Evolutionary conservation across 2,113 vertebrate species (phyloP).

Genomic region (Tragelaphus strepsiceros): DNA sequence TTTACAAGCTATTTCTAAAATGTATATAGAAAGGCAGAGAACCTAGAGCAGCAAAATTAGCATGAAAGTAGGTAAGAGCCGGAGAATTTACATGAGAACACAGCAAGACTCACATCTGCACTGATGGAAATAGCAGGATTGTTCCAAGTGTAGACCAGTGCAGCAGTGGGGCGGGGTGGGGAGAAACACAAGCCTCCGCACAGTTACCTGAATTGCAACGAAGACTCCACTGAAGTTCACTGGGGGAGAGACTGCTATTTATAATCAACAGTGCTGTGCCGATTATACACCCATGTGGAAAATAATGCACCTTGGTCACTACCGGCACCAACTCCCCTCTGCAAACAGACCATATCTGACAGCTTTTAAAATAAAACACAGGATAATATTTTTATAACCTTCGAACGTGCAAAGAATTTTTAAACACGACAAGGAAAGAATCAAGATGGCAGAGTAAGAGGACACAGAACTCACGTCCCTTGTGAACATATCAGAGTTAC

Average conservation of each 20-base stretch:
- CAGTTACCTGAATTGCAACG: background rate
- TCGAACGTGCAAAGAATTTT: background rate
- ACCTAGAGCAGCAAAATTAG: background rate
- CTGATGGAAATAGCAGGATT: background rate
- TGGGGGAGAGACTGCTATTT: background rate
- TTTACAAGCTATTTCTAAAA: background rate
- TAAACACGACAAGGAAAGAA: background rate
- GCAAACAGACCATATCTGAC: background rate
- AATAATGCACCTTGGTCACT: background rate
- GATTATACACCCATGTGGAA: background rate
- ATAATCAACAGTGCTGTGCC: background rate
- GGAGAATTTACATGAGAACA: background rate
- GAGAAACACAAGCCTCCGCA: background rate
- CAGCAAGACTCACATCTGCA: background rate
- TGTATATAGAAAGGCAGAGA: background rate
- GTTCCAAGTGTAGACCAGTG: background rate
- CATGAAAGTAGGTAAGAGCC: background rate
- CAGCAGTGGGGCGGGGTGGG: no score
- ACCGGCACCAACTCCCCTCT: background rate
- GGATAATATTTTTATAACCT: background rate
- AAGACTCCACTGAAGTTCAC: background rate
- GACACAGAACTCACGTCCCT: background rate
- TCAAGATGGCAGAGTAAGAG: background rate
- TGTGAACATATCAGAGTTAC: rapidly evolving
- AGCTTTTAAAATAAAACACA: background rate